Evolutionary conservation across 2,888 invertebrate species (phyloP).

Genomic region (Caenorhabditis sp.): DNA sequence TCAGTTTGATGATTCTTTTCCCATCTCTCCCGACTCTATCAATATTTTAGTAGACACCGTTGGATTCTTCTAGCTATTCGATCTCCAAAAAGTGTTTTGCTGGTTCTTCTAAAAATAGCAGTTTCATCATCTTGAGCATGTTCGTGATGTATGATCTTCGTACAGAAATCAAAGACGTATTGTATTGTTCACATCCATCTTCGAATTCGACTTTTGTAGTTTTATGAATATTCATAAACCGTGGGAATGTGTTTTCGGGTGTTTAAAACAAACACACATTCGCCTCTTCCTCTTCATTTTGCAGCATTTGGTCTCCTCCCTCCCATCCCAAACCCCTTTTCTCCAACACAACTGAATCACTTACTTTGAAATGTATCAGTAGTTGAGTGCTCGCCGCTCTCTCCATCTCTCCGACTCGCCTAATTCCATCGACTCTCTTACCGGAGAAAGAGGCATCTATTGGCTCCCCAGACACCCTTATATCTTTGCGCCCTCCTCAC

Average conservation of each 20-base stretch:
- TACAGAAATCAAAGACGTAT: not conserved
- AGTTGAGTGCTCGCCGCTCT: conserved; percentile 43
- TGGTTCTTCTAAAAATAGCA: not conserved
- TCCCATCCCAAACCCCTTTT: not conserved
- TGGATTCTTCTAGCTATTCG: conserved; percentile 25
- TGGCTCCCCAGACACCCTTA: conserved; percentile 53
- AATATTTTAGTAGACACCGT: conserved; percentile 29
- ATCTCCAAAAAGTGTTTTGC: not conserved
- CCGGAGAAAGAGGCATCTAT: conserved; percentile 17
- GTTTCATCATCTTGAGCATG: too few relatives aligned
- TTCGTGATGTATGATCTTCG: not conserved
- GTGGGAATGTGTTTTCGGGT: not conserved
- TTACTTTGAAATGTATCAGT: conserved; percentile 63
- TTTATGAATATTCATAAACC: conserved; percentile 16
- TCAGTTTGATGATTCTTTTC: conserved; percentile 1
- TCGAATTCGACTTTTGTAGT: not conserved
- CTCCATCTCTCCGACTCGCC: conserved; percentile 27
- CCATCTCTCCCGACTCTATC: conserved; percentile 17
- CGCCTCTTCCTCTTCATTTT: not conserved
- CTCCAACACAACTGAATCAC: conserved; percentile 47
- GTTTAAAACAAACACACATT: not conserved
- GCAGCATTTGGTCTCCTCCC: not conserved
- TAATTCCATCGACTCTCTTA: conserved; percentile 8
- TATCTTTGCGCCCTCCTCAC: conserved; percentile 26
- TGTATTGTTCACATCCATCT: not conserved